phyloP scores from a whole-genome alignment of 2,888 invertebrate species.

The Embidobia sp. region DNA sequence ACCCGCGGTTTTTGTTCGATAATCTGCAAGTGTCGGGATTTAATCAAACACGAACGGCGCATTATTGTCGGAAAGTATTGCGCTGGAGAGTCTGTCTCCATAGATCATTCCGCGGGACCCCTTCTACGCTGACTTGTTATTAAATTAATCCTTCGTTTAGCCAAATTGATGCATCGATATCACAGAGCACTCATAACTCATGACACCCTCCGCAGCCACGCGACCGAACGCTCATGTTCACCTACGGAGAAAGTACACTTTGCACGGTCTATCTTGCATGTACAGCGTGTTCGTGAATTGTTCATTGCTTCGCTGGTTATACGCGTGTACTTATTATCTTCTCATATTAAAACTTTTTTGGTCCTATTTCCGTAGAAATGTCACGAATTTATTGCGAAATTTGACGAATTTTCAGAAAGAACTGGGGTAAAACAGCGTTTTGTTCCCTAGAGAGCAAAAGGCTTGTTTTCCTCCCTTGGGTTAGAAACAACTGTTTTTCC shows the following conservation, averaged over 20 bases:
- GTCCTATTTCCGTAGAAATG: too few species aligned
- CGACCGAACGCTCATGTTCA: slow-evolving; percentile 46
- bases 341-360: too few species aligned
- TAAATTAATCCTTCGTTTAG: slow-evolving; percentile 82
- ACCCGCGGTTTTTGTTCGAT: background rate
- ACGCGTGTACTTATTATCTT: too few species aligned
- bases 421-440: too few species aligned
- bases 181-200: slow-evolving; percentile 81
- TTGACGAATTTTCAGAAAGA: too few species aligned
- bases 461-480: too few species aligned
- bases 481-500: too few species aligned
- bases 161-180: slow-evolving; percentile 82
- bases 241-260: slow-evolving; percentile 48
- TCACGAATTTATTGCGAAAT: too few species aligned
- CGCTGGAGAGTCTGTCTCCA: slow-evolving; percentile 45
- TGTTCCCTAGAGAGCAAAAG: too few species aligned
- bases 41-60: slow-evolving; percentile 45
- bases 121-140: slow-evolving; percentile 80
- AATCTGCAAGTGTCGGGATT: slow-evolving; percentile 25
- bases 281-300: slow-evolving; percentile 37
- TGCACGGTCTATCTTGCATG: slow-evolving; percentile 18
- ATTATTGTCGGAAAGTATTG: slow-evolving; percentile 48
- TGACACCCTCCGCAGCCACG: slow-evolving; percentile 70
- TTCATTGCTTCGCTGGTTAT: too few species aligned
- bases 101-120: slow-evolving; percentile 61